Percentiles rank a stretch among this genome's conserved stretches.
phyloP scores from a whole-genome alignment of 2,113 vertebrate genomes.

The Cinclus cinclus region DNA sequence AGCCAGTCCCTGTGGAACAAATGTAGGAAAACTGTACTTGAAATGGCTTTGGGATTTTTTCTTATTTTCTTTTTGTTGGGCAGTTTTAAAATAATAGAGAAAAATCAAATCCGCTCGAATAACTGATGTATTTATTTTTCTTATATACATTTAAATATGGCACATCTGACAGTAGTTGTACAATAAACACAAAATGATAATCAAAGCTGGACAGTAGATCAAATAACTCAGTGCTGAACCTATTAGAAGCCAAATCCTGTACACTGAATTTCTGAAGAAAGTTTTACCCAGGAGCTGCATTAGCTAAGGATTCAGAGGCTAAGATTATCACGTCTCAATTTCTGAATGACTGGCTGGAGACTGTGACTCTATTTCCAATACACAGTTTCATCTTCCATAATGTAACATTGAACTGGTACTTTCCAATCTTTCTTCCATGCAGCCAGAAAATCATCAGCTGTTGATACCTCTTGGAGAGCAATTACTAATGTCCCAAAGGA shows the following conservation, averaged over 20 bases:
- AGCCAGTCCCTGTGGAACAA: neutral
- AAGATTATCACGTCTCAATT: neutral
- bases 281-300: constrained; percentile 46
- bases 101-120: constrained; percentile 21
- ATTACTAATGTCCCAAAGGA: neutral
- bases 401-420: neutral
- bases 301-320: constrained; percentile 32
- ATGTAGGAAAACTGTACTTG: neutral
- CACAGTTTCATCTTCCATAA: neutral
- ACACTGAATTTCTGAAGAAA: constrained; percentile 54
- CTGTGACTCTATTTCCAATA: neutral
- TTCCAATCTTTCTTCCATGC: neutral
- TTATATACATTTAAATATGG: constrained; percentile 81
- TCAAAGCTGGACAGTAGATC: constrained; percentile 70
- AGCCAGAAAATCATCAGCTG: neutral
- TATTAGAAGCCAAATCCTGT: constrained; percentile 56
- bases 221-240: constrained; percentile 68
- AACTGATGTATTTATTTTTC: constrained; percentile 76
- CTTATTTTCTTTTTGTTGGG: neutral
- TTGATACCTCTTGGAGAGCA: constrained; percentile 7
- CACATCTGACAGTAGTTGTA: constrained; percentile 71
- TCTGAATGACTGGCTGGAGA: neutral
- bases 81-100: neutral
- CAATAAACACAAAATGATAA: constrained; percentile 57
- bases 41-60: neutral